A percentile compares a stretch with the other conserved stretches of the same genome.
phyloP scores from a whole-genome alignment of 2,888 invertebrate genomes.

The Oscheius sp. region DNA sequence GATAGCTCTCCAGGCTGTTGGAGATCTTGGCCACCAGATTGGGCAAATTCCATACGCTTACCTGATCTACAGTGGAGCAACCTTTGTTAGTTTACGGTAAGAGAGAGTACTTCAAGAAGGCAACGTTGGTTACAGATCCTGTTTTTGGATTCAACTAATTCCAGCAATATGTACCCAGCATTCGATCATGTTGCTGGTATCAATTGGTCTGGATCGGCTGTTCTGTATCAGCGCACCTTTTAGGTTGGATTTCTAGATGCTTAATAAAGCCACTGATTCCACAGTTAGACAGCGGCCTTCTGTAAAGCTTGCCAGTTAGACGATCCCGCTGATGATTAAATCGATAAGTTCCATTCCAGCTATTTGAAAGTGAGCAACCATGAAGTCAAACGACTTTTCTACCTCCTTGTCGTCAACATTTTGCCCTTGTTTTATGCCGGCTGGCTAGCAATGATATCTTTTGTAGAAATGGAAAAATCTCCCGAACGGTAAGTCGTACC shows the following conservation, averaged over 20 bases:
- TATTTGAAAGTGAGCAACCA: background rate
- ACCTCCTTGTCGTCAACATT: background rate
- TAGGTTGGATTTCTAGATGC: background rate
- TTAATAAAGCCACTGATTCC: too few species aligned
- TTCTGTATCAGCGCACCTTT: background rate
- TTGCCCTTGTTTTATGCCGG: background rate
- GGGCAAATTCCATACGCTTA: background rate
- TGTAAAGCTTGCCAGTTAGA: too few species aligned
- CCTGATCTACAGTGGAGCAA: conserved; percentile 2
- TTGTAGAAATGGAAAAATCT: background rate
- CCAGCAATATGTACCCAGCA: conserved; percentile 4
- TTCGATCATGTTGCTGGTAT: conserved; percentile 4
- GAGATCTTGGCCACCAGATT: conserved; percentile 14
- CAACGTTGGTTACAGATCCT: background rate
- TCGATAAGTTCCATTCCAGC: too few species aligned
- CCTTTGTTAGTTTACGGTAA: conserved; percentile 4
- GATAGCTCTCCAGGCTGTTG: conserved; percentile 3
- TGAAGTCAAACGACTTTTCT: background rate
- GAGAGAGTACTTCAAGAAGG: background rate
- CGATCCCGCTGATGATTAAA: too few species aligned
- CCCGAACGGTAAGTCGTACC: background rate
- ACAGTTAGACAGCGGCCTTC: too few species aligned
- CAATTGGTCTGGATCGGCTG: conserved; percentile 7
- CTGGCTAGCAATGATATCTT: background rate
- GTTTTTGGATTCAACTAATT: conserved; percentile 17